phyloP scores from a whole-genome alignment of 2,113 vertebrate species.

The Prinia subflava region DNA sequence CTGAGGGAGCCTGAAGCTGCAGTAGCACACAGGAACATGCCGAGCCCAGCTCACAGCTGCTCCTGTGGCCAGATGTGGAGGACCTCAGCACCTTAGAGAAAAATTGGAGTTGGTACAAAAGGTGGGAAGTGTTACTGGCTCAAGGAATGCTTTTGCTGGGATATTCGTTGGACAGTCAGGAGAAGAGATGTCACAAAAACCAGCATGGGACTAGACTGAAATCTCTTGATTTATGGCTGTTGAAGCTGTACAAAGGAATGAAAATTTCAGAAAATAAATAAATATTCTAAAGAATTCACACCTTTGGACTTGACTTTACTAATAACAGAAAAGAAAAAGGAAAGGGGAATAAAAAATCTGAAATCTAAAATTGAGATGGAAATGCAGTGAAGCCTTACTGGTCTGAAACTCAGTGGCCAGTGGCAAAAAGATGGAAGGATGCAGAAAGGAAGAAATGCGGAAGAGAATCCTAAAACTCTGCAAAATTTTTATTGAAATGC shows the following conservation, averaged over 20 bases:
- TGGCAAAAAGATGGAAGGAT: not conserved
- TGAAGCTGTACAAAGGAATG: not conserved
- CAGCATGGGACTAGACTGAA: not conserved
- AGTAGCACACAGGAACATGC: not conserved
- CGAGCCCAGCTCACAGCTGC: not conserved
- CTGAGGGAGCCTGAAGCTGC: not conserved
- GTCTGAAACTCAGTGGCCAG: not conserved
- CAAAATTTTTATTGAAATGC: not conserved
- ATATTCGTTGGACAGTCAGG: not conserved
- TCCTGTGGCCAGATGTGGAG: not conserved
- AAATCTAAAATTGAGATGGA: not conserved
- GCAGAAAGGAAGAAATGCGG: not conserved
- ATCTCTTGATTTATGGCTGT: not conserved
- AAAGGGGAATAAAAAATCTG: not conserved
- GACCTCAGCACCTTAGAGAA: not conserved
- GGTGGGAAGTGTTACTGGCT: rapidly evolving
- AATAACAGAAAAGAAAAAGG: not conserved
- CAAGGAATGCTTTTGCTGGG: not conserved
- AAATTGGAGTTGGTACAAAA: not conserved
- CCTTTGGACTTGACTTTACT: not conserved
- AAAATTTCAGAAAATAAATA: not conserved
- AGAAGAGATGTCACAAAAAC: not conserved
- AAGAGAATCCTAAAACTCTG: not conserved
- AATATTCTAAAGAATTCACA: not conserved
- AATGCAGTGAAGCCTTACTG: not conserved